phyloP scores from a whole-genome alignment of 1,140 invertebrate species.

The Philotrypesis tridentata region DNA sequence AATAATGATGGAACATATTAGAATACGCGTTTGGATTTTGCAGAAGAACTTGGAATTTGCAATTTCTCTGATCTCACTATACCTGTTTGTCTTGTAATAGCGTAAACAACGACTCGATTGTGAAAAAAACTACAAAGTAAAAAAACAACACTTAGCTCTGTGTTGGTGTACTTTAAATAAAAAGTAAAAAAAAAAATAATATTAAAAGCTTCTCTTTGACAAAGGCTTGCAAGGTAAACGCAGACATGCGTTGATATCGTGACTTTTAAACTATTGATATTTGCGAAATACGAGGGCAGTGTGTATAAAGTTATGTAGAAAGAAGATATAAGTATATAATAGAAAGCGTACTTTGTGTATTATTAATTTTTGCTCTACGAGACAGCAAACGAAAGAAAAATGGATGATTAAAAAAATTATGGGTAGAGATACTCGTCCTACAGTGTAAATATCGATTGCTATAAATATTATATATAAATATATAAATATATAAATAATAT shows the following conservation, averaged over 20 bases:
- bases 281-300: constrained; percentile 41
- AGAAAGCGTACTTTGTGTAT: constrained; percentile 66
- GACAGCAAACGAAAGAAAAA: constrained; percentile 22
- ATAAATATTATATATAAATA: constrained; percentile 61
- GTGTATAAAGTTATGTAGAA: constrained; percentile 66
- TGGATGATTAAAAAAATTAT: constrained; percentile 33
- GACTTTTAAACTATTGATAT: constrained; percentile 45
- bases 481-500: constrained; percentile 63
- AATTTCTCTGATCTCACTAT: constrained; percentile 74
- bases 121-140: constrained; percentile 49
- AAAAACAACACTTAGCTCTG: constrained; percentile 47
- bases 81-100: constrained; percentile 59
- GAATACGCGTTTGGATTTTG: constrained; percentile 33
- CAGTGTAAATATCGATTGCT: constrained; percentile 57
- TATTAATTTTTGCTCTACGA: constrained; percentile 57
- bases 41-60: constrained; percentile 62
- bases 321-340: constrained; percentile 47
- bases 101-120: constrained; percentile 70
- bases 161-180: constrained; percentile 59
- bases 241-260: constrained; percentile 28
- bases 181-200: constrained; percentile 49
- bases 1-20: constrained; percentile 9
- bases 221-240: constrained; percentile 28
- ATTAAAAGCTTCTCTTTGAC: constrained; percentile 50
- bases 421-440: constrained; percentile 51